Evolutionary conservation across 2,113 vertebrate genomes (phyloP).

Genomic region (Gnathonemus longibarbis): DNA sequence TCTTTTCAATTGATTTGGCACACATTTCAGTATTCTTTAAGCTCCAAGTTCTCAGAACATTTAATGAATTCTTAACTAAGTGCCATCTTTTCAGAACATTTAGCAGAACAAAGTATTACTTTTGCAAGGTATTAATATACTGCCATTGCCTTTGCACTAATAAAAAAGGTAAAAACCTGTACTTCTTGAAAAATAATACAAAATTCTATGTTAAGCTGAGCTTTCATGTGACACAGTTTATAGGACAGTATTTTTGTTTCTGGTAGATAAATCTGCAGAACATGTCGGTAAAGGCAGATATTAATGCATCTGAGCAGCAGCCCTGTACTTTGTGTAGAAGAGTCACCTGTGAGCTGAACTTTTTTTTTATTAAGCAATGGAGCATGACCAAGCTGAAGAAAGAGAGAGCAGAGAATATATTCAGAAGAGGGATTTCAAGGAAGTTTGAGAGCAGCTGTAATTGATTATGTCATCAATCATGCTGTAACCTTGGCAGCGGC

Average conservation of each 20-base stretch:
- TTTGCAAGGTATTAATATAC: not conserved
- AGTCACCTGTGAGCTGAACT: not conserved
- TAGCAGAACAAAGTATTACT: not conserved
- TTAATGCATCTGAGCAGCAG: not conserved
- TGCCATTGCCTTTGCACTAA: not conserved
- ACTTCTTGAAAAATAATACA: not conserved
- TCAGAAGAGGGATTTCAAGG: not conserved
- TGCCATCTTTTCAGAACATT: not conserved
- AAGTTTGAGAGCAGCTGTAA: not conserved
- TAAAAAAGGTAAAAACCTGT: not conserved
- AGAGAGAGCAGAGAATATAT: not conserved
- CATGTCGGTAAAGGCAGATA: not conserved
- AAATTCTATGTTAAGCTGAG: not conserved
- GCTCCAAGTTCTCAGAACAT: not conserved
- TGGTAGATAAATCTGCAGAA: not conserved
- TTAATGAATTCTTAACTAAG: not conserved
- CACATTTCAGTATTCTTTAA: not conserved
- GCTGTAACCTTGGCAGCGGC: not conserved
- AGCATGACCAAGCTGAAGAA: not conserved
- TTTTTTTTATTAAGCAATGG: slow-evolving; percentile 5
- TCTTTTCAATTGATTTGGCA: not conserved
- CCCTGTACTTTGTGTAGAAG: not conserved
- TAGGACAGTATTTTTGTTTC: not conserved
- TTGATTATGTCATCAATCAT: slow-evolving; percentile 9
- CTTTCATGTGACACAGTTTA: not conserved